A percentile compares a stretch with the other conserved stretches of the same genome.
Evolutionary conservation across 2,888 invertebrate genomes (phyloP).

Genomic region (Caenorhabditis wallacei): DNA sequence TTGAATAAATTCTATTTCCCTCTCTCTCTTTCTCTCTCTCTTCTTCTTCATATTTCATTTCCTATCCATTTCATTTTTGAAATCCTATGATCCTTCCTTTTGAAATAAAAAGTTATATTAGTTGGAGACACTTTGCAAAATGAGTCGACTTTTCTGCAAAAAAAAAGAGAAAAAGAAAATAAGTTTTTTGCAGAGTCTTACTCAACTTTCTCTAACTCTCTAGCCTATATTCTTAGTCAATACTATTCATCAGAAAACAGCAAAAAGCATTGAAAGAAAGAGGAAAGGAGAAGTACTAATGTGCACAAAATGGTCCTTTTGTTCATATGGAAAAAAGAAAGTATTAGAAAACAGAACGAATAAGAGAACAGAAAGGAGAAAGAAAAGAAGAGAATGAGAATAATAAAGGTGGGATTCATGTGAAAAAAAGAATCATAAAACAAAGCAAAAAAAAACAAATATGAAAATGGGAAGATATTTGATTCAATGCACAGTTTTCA

Average conservation of each 20-base stretch:
- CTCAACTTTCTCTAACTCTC: constrained; percentile 32
- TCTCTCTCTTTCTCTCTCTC: constrained; percentile 38
- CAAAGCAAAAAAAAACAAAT: not conserved
- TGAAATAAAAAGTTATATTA: not conserved
- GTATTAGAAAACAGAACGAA: constrained; percentile 12
- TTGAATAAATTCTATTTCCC: constrained; percentile 41
- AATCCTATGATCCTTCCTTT: constrained; percentile 8
- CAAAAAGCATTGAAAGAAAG: constrained; percentile 16
- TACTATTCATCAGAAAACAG: constrained; percentile 1
- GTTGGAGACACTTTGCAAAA: constrained; percentile 14
- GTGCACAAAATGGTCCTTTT: constrained; percentile 33
- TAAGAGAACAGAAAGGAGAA: not conserved
- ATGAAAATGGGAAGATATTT: not conserved
- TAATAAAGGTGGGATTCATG: not conserved
- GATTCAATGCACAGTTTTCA: too few species aligned
- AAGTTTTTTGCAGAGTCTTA: constrained; percentile 14
- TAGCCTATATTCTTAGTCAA: constrained; percentile 11
- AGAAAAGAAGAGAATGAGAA: too few species aligned
- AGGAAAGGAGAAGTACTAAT: constrained; percentile 22
- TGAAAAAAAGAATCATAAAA: not conserved
- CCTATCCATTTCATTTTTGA: constrained; percentile 15
- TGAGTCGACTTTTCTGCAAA: constrained; percentile 2
- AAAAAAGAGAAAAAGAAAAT: constrained; percentile 6
- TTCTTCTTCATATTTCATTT: constrained; percentile 5
- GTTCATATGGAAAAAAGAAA: constrained; percentile 7